phyloP scores from a whole-genome alignment of 2,888 invertebrate species.

The Gisinianus flammeolus region DNA sequence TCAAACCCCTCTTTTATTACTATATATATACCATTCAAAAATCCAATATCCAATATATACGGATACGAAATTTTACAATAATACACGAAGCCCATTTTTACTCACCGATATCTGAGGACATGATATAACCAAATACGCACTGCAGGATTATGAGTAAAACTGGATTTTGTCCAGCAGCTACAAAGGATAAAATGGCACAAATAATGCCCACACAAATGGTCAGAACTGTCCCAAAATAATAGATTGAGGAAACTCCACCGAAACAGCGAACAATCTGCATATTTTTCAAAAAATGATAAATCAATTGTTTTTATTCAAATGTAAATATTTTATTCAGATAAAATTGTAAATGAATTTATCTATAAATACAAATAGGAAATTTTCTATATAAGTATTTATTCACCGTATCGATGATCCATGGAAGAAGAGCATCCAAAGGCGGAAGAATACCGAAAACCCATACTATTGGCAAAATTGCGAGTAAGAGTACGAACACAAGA shows the following conservation, averaged over 20 bases:
- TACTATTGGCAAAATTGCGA: conserved; percentile 48
- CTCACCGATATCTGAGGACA: conserved; percentile 53
- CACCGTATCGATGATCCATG: conserved; percentile 56
- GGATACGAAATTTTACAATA: no score
- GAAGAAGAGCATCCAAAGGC: conserved; percentile 53
- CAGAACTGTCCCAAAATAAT: conserved; percentile 51
- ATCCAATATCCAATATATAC: no score
- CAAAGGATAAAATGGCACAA: conserved; percentile 48
- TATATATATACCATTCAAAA: no score
- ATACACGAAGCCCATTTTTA: no score
- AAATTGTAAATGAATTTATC: no score
- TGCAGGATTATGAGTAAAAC: conserved; percentile 48
- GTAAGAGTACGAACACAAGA: conserved; percentile 5
- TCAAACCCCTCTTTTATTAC: no score
- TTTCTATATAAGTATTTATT: background rate
- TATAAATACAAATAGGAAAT: no score
- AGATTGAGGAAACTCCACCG: conserved; percentile 50
- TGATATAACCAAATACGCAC: conserved; percentile 52
- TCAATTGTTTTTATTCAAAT: background rate
- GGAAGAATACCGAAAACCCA: conserved; percentile 55
- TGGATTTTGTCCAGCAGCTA: conserved; percentile 45
- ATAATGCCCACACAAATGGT: conserved; percentile 44
- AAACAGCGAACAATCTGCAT: conserved; percentile 42
- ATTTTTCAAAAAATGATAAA: background rate
- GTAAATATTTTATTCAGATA: background rate